phyloP scores from a whole-genome alignment of 2,888 invertebrate species.

The Agonopterix alstromeriana region DNA sequence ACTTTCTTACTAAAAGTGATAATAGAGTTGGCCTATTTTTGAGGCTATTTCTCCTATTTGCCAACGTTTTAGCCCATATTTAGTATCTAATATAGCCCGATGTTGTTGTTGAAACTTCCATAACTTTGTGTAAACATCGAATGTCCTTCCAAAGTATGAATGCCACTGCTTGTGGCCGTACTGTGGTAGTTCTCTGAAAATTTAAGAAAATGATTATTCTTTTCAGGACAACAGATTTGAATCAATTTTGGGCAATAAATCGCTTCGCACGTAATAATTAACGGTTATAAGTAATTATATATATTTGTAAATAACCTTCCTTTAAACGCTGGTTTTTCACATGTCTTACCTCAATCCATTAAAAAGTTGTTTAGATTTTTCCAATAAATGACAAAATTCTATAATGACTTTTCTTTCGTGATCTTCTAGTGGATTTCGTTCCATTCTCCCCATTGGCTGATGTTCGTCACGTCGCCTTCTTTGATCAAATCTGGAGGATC shows the following conservation, averaged over 20 bases:
- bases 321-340: neutral
- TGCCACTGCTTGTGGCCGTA: constrained; percentile 99
- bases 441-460: constrained; percentile 6
- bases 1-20: constrained; percentile 95
- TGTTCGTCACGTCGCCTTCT: no score
- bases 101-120: constrained; percentile 99
- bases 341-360: constrained; percentile 89
- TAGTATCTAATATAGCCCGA: constrained; percentile 91
- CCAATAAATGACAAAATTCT: constrained; percentile 96
- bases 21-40: constrained; percentile 98
- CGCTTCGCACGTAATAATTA: no score
- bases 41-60: constrained; percentile 99
- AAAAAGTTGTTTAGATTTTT: constrained; percentile 97
- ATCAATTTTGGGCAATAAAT: no score
- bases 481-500: no score
- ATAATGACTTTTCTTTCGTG: constrained; percentile 94
- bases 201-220: no score
- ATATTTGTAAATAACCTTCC: neutral
- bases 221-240: no score
- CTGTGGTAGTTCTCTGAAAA: constrained; percentile 93
- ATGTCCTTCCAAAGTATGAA: constrained; percentile 96
- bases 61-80: constrained; percentile 97
- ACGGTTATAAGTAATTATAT: neutral
- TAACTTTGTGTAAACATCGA: constrained; percentile 97
- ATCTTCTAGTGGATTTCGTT: constrained; percentile 77